Percentiles rank a stretch among this genome's conserved stretches.
Conservation (phyloP, 2,797 vertebrate genomes). For the Clarias laeviceps region DNA sequence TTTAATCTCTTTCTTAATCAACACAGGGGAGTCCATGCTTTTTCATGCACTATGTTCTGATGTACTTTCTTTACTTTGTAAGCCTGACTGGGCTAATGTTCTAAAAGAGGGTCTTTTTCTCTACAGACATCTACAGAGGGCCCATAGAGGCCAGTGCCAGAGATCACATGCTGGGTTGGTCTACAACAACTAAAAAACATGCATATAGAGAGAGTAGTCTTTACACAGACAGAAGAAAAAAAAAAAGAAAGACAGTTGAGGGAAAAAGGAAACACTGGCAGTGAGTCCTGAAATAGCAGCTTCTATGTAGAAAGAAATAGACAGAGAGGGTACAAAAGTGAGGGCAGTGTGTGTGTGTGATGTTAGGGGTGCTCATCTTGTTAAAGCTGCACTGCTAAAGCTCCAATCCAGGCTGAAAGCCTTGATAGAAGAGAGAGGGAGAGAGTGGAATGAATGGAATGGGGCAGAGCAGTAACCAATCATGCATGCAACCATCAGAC, state of each 20-base stretch:
- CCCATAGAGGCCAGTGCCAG: constrained; percentile 8
- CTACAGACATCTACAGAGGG: constrained; percentile 8
- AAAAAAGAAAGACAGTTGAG: neutral
- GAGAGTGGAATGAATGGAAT: constrained; percentile 78
- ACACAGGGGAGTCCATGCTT: constrained; percentile 29
- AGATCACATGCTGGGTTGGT: constrained; percentile 26
- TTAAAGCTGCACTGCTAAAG: constrained; percentile 47
- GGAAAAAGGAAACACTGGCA: constrained; percentile 3
- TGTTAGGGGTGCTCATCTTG: constrained; percentile 28
- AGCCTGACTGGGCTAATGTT: constrained; percentile 62
- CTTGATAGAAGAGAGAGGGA: constrained; percentile 9
- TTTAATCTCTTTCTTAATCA: neutral
- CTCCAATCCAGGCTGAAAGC: neutral
- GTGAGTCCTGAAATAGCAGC: constrained; percentile 53
- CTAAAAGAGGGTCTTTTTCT: constrained; percentile 16
- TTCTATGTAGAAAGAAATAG: constrained; percentile 52
- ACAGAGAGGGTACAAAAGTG: neutral
- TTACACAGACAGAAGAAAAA: constrained; percentile 11
- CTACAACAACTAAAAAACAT: constrained; percentile 42
- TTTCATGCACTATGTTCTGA: constrained; percentile 45
- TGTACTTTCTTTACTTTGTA: constrained; percentile 28
- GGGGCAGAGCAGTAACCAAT: constrained; percentile 73
- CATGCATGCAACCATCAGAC: constrained; percentile 69
- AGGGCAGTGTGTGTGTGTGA: neutral
- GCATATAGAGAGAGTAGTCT: constrained; percentile 43